Evolutionary conservation across 2,797 vertebrate genomes (phyloP).

Genomic region (Acomys russatus): DNA sequence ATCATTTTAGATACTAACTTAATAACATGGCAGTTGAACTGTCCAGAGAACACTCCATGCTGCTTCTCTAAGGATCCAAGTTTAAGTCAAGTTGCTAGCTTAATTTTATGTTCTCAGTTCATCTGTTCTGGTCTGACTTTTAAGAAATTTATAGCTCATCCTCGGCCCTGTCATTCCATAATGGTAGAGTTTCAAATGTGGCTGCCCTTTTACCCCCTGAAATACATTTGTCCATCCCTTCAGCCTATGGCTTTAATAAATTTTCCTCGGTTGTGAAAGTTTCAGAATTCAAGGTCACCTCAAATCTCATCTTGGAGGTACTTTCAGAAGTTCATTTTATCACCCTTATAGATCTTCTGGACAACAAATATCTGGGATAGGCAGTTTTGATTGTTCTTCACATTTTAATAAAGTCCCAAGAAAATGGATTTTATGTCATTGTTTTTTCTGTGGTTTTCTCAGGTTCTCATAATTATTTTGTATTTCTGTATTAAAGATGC

Average conservation of each 20-base stretch:
- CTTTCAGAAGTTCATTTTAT: slow-evolving; percentile 22
- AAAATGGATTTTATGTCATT: neutral
- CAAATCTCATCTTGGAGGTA: slow-evolving; percentile 52
- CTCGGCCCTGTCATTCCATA: neutral
- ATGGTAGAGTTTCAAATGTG: slow-evolving; percentile 17
- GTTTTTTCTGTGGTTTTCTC: slow-evolving; percentile 16
- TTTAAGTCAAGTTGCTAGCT: slow-evolving; percentile 5
- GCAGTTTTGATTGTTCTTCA: slow-evolving; percentile 21
- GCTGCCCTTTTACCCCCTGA: slow-evolving; percentile 32
- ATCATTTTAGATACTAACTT: slow-evolving; percentile 15
- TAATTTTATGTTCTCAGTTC: slow-evolving; percentile 32
- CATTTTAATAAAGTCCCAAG: neutral
- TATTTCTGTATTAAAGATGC: neutral
- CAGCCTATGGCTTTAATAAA: slow-evolving; percentile 14
- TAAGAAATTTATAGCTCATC: slow-evolving; percentile 40
- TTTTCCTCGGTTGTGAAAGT: slow-evolving; percentile 42
- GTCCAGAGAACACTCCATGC: neutral
- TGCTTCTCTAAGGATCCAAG: neutral
- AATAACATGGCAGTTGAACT: neutral
- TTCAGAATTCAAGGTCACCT: slow-evolving; percentile 53
- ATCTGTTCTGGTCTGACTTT: slow-evolving; percentile 12
- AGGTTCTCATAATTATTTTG: neutral
- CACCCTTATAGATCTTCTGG: neutral
- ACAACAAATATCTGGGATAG: neutral
- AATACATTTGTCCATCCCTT: slow-evolving; percentile 38